Evolutionary conservation across 2,888 invertebrate species (phyloP), one percentile per base, ranked within the genome.

Genomic region (Odontocerum albicorne): DNA sequence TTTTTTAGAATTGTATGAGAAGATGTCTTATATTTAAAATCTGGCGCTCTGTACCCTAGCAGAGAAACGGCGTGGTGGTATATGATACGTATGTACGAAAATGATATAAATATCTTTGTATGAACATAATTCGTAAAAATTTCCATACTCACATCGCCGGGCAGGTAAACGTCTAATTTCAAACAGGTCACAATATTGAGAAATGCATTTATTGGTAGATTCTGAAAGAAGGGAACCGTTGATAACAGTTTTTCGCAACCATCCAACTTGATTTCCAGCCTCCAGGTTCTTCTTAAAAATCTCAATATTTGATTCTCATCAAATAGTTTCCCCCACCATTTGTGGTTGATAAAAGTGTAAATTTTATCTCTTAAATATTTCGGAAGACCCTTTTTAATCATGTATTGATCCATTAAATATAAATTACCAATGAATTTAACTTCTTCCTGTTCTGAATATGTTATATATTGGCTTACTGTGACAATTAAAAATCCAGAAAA

Each of bases 221-320:
- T 71, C 45, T 74, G 72, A 56, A 85, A 81, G 31, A 84, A 65
- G 0, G 74, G 71, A 6, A 82, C 81, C 31, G 74, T 79, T 60
- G 77, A 69, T 3, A 85, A 72, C 21, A 85, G 67, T 31, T 72
- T 68, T 62, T 74, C 75, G 63, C 82, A 82, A 21, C 76, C 74
- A 64, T 79, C 72, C 64, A 81, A 67, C 50, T 78, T 77, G 13
- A 85, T 79, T 59, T 84, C 83, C 59, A 78, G 70, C 38, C 75
- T 72, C 35, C 80, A 70, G 55, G 72, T 72, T 57, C 73, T 74
- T 20, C 72, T 72, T 7, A 74, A 67, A 1, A 72, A 72, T 27
- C 63, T 65, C 63, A 68, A 47, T 7, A 74, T 72, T 1, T 62
- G 62, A 2, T 60, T 56, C 61, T 74, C 73, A 54, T 71, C 68